phyloP scores from a whole-genome alignment of 1,140 invertebrate species.

The Pogonomyrmex californicus region DNA sequence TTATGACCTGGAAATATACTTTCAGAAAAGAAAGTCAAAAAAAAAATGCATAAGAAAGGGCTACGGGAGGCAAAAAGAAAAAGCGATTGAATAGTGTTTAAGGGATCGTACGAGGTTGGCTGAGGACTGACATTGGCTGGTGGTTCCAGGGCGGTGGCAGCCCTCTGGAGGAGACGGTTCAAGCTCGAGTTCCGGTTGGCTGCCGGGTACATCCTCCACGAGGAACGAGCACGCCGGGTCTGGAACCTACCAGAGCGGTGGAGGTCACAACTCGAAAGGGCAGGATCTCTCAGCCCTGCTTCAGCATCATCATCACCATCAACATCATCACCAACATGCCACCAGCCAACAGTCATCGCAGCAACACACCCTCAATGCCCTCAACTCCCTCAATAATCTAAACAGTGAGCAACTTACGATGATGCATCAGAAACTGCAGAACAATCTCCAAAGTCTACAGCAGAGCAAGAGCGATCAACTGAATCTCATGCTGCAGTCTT shows the following conservation, averaged over 20 bases:
- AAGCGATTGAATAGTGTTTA: slow-evolving; percentile 84
- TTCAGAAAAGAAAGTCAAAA: slow-evolving; percentile 52
- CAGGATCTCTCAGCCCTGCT: slow-evolving; percentile 79
- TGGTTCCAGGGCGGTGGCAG: slow-evolving; percentile 88
- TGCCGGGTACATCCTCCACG: slow-evolving; percentile 80
- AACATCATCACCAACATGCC: slow-evolving; percentile 80
- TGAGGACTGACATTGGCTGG: slow-evolving; percentile 87
- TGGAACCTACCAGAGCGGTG: slow-evolving; percentile 78
- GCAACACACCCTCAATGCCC: slow-evolving; percentile 73
- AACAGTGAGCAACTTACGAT: slow-evolving; percentile 82
- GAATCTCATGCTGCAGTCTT: slow-evolving; percentile 83
- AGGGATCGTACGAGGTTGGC: slow-evolving; percentile 85
- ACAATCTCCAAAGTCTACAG: slow-evolving; percentile 80
- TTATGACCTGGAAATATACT: slow-evolving; percentile 39
- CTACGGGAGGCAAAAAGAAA: slow-evolving; percentile 78
- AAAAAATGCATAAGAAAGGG: slow-evolving; percentile 61
- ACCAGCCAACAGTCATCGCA: slow-evolving; percentile 78
- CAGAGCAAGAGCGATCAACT: slow-evolving; percentile 77
- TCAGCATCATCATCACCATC: slow-evolving; percentile 78
- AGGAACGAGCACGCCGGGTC: slow-evolving; percentile 80
- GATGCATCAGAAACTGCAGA: slow-evolving; percentile 84
- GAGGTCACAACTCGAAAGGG: slow-evolving; percentile 75
- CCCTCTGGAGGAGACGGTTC: slow-evolving; percentile 86
- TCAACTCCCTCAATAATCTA: slow-evolving; percentile 77
- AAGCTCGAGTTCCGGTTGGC: slow-evolving; percentile 85